Percentiles rank a stretch among this genome's conserved stretches.
phyloP scores from a whole-genome alignment of 2,888 invertebrate genomes.

The Drosophila quasianomalipes region DNA sequence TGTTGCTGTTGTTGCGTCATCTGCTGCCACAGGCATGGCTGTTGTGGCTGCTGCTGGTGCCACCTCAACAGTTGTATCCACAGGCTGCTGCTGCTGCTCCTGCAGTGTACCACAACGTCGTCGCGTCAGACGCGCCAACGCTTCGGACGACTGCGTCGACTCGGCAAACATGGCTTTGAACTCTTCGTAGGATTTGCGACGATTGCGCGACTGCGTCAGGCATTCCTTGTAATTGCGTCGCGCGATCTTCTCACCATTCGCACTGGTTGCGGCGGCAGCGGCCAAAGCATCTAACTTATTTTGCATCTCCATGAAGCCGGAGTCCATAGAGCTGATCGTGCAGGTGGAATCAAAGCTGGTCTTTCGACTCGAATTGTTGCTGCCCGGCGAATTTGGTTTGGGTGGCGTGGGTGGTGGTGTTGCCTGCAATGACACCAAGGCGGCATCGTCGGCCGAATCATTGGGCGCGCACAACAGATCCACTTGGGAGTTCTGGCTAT shows the following conservation, averaged over 20 bases:
- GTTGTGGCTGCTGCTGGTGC: constrained; percentile 17
- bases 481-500: constrained; percentile 48
- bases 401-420: constrained; percentile 75
- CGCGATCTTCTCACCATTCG: constrained; percentile 79
- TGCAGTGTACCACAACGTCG: constrained; percentile 66
- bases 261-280: constrained; percentile 42
- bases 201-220: constrained; percentile 85
- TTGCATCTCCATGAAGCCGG: constrained; percentile 86
- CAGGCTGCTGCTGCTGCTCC: constrained; percentile 50
- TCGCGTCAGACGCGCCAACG: constrained; percentile 52
- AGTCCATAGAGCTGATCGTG: constrained; percentile 86
- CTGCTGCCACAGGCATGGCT: constrained; percentile 39
- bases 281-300: constrained; percentile 80
- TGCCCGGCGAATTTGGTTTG: constrained; percentile 71
- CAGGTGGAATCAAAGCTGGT: constrained; percentile 86
- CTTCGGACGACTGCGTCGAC: constrained; percentile 34
- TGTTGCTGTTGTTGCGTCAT: constrained; percentile 61
- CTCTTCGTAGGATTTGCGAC: constrained; percentile 86
- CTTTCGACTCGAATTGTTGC: constrained; percentile 84
- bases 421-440: constrained; percentile 43
- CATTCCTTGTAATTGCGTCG: constrained; percentile 85
- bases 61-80: constrained; percentile 31
- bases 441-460: constrained; percentile 48
- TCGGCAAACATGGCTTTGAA: constrained; percentile 85
- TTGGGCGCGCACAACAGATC: constrained; percentile 78